Evolutionary conservation across 1,140 invertebrate genomes (phyloP), one percentile per base, ranked within the genome.

Genomic region (Aphelenchoides fujianensis): DNA sequence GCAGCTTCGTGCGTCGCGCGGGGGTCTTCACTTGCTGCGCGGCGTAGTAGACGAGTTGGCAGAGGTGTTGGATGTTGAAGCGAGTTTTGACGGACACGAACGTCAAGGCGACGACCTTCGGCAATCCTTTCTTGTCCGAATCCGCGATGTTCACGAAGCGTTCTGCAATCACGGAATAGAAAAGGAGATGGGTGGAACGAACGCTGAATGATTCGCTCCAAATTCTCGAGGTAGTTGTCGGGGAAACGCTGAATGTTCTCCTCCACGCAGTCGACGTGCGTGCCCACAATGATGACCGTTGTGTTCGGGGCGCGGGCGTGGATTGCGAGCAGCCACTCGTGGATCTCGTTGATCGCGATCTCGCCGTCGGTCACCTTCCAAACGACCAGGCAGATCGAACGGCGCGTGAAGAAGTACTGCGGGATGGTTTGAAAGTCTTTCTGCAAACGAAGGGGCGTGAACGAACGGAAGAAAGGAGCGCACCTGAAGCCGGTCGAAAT

Each of bases 371-470:
- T 91, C 12, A 97, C 91, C 72, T 91, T 90, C 95, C 95, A 99
- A 0, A 95, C 89, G 2, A 98, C 95, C 12, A 99, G 86, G 82
- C 97, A 98, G 0, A 99, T 86, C 71, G 95, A 96, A 35, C 96
- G 87, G 74, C 94, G 93, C 0, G 94, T 96, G 12, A 99, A 86
- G 84, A 98, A 98, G 85, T 98, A 98, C 81, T 98, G 94, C 88
- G 98, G 95, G 0, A 95, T 98, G 0, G 95, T 92, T 84, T 97
- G 97, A 83, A 95, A 94, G 84, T 96, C 94, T 80, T 90, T 90
- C 77, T 87, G 70, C 66, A 76, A 73, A 23, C 35, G 23, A 7
- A 2, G 19, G 12, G 1, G 19, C 36, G n/a, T 16, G 32, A 41
- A 63, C 41, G 12, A 48, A 48, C 23, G 23, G 12, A 48, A 16